Percentiles rank a stretch among this genome's conserved stretches.
phyloP scores from a whole-genome alignment of 2,113 vertebrate genomes.

The Chaetops frenatus region DNA sequence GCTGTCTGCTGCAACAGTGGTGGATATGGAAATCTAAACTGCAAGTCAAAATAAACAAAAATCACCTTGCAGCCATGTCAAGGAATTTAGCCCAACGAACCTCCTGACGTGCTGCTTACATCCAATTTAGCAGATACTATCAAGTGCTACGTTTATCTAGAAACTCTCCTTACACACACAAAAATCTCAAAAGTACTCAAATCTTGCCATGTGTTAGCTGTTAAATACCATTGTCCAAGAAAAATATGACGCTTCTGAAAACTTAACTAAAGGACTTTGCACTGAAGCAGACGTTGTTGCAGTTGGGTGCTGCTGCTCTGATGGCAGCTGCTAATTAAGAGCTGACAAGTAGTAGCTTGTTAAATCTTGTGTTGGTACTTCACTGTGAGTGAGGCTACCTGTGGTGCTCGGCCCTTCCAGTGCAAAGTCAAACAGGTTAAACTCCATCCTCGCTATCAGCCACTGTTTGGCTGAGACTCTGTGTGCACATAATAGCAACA shows the following conservation, averaged over 20 bases:
- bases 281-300: slow-evolving; percentile 16
- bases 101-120: not conserved
- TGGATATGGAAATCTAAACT: not conserved
- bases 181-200: not conserved
- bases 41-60: slow-evolving; percentile 21
- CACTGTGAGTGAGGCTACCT: not conserved
- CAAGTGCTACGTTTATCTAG: not conserved
- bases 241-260: not conserved
- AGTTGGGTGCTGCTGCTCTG: slow-evolving; percentile 40
- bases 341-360: slow-evolving; percentile 36
- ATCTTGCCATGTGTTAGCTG: not conserved
- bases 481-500: not conserved
- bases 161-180: not conserved
- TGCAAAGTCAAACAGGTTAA: slow-evolving; percentile 49
- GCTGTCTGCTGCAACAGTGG: not conserved
- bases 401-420: not conserved
- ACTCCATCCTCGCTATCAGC: slow-evolving; percentile 11
- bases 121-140: not conserved
- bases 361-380: not conserved
- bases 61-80: not conserved
- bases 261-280: not conserved
- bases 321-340: slow-evolving; percentile 55
- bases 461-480: not conserved
- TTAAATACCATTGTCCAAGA: not conserved
- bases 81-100: not conserved